A percentile compares a stretch with the other conserved stretches of the same genome.
Evolutionary conservation across 35 echinoderm and acorn worm genomes (phyloP).

Genomic region (Apostichopus japonicus): DNA sequence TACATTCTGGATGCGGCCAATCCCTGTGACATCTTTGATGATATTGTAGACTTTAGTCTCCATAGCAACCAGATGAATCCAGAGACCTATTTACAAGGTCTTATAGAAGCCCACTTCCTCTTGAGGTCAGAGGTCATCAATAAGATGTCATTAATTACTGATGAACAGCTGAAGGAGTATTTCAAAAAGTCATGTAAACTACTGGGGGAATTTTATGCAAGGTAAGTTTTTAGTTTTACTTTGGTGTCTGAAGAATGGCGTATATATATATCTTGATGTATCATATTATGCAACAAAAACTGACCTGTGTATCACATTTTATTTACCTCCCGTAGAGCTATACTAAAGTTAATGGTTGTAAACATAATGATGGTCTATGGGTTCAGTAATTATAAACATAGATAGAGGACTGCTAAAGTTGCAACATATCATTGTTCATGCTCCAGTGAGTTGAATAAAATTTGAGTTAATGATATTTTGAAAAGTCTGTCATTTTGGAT

Average conservation of each 20-base stretch:
- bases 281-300: too few relatives aligned
- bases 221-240: background rate
- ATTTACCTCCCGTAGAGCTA: background rate
- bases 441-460: too few relatives aligned
- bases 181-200: conserved; percentile 49
- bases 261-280: too few relatives aligned
- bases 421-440: too few relatives aligned
- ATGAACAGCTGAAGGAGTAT: conserved; percentile 19
- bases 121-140: conserved; percentile 48
- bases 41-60: conserved; percentile 38
- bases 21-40: conserved; percentile 24
- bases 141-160: background rate
- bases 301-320: background rate
- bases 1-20: conserved; percentile 18
- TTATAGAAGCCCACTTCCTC: conserved; percentile 48
- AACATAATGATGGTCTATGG: too few relatives aligned
- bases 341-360: too few relatives aligned
- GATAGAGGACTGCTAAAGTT: too few relatives aligned
- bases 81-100: conserved; percentile 49
- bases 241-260: too few relatives aligned
- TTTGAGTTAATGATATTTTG: too few relatives aligned
- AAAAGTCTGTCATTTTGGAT: too few relatives aligned
- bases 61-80: conserved; percentile 59
- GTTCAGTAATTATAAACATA: too few relatives aligned
- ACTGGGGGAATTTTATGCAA: conserved; percentile 54